Base-by-base conservation (phyloP, 1,140 invertebrate species). In the Ostrea denselamellosa region DNA sequence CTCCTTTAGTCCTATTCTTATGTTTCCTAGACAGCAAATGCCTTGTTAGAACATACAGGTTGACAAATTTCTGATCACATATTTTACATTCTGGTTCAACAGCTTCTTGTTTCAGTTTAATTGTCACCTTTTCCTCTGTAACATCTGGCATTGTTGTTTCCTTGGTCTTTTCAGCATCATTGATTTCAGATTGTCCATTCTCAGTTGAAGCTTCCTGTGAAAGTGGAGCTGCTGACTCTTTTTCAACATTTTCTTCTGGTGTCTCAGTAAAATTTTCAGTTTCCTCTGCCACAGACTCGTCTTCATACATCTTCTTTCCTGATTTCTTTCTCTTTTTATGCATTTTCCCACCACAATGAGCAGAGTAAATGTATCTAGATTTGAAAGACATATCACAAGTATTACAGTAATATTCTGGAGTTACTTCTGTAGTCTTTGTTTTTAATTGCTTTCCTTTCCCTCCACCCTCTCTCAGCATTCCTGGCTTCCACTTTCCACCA, bases 21-120 rank as follows among this genome's bases (percentile, higher is more conserved):
- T 94, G 94, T 71, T 91, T 91, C 25, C 87, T 90, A 19, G 93
- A 93, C n/a, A 94, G 53, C 17, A 94, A 88, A 86, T 94, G 94
- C 51, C 91, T 89, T 2, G 92, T 93, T 81, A 94, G 89, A 12
- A 91, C 90, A 77, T 93, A 93, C 85, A 93, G 92, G 65, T 91
- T 92, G 44, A 85, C 84, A 83, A 93, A 94, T 62, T 90, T 91
- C 86, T 93, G 92, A 56, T 93, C 90, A 90, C 94, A 94, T n/a
- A 94, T 87, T 8, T 87, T 85, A 86, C 94, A 94, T 0, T 96
- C 95, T 71, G 91, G 91, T n/a, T 77, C 68, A 8, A 34, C 14
- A 28, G 19, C n/a, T 34, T 85, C 84, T 10, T 65, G 4, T 22
- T 54, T 22, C 17, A 22, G 17, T 85, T 51, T 62, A 12, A 53